Evolutionary conservation across 2,888 invertebrate species (phyloP), one percentile per base, ranked within the genome.

Genomic region (Electrophaes corylata): DNA sequence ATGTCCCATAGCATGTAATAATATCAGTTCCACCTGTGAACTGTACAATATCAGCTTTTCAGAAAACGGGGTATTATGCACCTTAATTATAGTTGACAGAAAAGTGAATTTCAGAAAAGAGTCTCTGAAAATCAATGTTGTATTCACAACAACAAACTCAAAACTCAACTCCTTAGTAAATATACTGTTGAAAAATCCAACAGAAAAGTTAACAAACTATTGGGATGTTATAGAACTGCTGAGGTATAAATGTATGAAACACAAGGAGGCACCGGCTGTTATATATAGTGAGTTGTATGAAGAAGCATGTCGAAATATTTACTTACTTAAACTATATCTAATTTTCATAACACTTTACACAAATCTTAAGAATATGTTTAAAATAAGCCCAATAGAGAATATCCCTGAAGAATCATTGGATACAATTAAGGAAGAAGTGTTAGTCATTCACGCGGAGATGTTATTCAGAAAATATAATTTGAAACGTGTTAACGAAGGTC

Each of bases 191-290:
- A 65, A 75, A 11, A 91, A 89, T 63, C 79, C 83, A 0, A 64
- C 76, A 23, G 76, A 75, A 59, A 75, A 65, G 53, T 67, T 91
- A 2, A 80, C 78, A 1, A 35, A 80, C 26, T 69, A 80, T 46
- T 86, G 83, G 83, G 91, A 91, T 62, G 79, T 81, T 3, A 66
- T 91, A 45, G 87, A 88, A 73, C 37, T 81, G 2, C 46, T 90
- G 2, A 67, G 88, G 51, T 86, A 75, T 50, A 84, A 78, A 68
- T 69, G 74, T 4, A 71, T 81, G 26, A 91, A 88, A 67, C 56
- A 69, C 1, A 88, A 81, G 60, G 59, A 59, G 4, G 57, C 86
- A 19, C 88, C 89, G 0, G 41, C 59, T 4, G 45, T 81, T 16
- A 75, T 88, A 51, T 84, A 71, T 35, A 41, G 68, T 4, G 44